Evolutionary conservation across 2,888 invertebrate genomes (phyloP), one percentile per base, ranked within the genome.

Genomic region (Pheosia tremula): DNA sequence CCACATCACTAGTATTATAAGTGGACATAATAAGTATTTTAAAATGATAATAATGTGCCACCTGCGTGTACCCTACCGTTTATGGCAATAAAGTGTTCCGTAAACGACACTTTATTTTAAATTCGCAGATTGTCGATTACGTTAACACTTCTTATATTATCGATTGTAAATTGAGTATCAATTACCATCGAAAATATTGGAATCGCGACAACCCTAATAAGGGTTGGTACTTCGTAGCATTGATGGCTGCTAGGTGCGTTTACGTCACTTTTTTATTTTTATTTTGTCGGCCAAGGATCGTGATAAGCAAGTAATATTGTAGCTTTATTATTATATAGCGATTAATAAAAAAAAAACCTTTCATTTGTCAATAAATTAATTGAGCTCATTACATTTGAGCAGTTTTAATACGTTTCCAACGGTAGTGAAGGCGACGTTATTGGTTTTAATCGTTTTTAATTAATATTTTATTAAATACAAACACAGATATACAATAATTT

Each of bases 211-310:
- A 60, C 69, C 56, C 59, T 59, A 65, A 68, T 71, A 72, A 71
- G 70, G 66, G 58, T 66, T 61, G 64, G 60, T 60, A 64, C 50
- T 24, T 24, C 24, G 24, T 24, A 24, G 24, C 24, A 2, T 24
- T 58, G 45, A 47, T 13, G 68, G 59, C 56, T 68, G 64, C 66
- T 59, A 39, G 24, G 37, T 37, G 4, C 38, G 59, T 69, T 75
- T 69, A 75, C 64, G 62, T 74, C 71, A 72, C 52, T 59, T 69
- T 24, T 57, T 67, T 75, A 72, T 69, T 68, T 78, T 66, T 63
- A 61, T 72, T 73, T 78, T 77, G 58, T 81, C 72, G 81, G 82
- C 71, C 84, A 83, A 83, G 82, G 81, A 71, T 77, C 69, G 61
- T 60, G 67, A 72, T 69, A 76, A 64, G 57, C 64, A 58, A 66